A percentile compares a stretch with the other conserved stretches of the same genome.
These are phyloP conservation scores for Agrochola circellaris DNA, from an alignment of 2,888 invertebrate species.

Conservation along the genomic window DNA sequence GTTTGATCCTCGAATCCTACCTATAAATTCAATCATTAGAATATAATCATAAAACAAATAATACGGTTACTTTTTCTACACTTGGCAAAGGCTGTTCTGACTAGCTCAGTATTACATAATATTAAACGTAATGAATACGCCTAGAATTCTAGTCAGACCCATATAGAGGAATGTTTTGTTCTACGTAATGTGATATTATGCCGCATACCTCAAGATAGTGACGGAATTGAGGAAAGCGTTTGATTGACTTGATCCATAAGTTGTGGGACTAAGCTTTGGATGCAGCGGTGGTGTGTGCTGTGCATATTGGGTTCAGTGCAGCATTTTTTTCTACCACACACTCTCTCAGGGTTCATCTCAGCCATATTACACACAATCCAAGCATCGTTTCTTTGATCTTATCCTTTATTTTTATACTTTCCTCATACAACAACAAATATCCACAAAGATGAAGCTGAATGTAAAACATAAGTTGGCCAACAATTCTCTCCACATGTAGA, in stretches of 20 bases:
- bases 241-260: neutral
- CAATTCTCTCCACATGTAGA: neutral
- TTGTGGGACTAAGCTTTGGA: neutral
- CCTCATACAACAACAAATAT: neutral
- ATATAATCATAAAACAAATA: neutral
- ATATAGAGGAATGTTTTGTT: slow-evolving; percentile 26
- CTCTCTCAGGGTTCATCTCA: neutral
- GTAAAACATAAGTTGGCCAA: neutral
- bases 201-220: slow-evolving; percentile 18
- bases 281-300: neutral
- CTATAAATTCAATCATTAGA: neutral
- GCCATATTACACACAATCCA: neutral
- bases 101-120: slow-evolving; percentile 2
- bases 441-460: neutral
- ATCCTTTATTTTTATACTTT: neutral
- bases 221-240: neutral
- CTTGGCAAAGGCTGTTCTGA: slow-evolving; percentile 19
- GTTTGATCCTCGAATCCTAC: neutral
- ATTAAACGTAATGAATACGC: slow-evolving; percentile 12
- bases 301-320: neutral
- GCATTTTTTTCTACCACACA: neutral
- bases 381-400: neutral
- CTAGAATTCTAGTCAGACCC: slow-evolving; percentile 16
- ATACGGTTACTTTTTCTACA: slow-evolving; percentile 4
- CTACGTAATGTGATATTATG: slow-evolving; percentile 21